Base-by-base conservation (phyloP, 2,797 vertebrate genomes). In the Zonotrichia albicollis region DNA sequence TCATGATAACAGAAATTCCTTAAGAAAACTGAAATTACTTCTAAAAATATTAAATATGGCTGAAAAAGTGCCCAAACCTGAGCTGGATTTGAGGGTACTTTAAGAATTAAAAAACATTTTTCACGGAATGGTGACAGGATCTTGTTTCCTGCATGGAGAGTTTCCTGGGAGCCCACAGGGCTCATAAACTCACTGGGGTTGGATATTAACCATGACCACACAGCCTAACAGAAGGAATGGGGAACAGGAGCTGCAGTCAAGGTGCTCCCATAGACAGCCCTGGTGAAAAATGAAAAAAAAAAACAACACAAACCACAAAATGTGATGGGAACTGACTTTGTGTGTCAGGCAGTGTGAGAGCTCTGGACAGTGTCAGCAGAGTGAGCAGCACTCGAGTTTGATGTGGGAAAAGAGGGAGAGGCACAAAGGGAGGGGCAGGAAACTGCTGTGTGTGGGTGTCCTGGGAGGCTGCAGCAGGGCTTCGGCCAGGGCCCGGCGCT, bases 241-340 rank as follows among this genome's bases (percentile, higher is more conserved):
- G 81, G 46, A 81, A 46, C 53, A 17, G 46, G 32, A 54, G 46
- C 30, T 5, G 9, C 29, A 51, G 25, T 10, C 34, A 74, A 81
- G 18, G 86, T 48, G 36, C 21, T 79, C 64, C 50, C 26, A n/a
- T 11, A 42, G 45, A 71, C 23, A 74, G 66, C 26, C 58, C 34
- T 40, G 53, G 6, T 51, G 51, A 42, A 42, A 79, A 86, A 65
- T 17, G 30, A 17, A 42, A 29, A 46, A n/a, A n/a, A 34, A 1
- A n/a, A 3, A 4, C 42, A 61, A 6, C 3, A 10, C 16, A 26
- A 16, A 61, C 6, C 3, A 10, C 19, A 26, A 16, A 9, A 46
- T 20, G 68, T 13, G 38, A 12, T 5, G 27, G 64, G 42, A 19
- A 10, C 32, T 3, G 16, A 11, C 0, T 5, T 1, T 4, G n/a